Conservation (phyloP, 35 echinoderm and acorn worm genomes). For the Patiria miniata region DNA sequence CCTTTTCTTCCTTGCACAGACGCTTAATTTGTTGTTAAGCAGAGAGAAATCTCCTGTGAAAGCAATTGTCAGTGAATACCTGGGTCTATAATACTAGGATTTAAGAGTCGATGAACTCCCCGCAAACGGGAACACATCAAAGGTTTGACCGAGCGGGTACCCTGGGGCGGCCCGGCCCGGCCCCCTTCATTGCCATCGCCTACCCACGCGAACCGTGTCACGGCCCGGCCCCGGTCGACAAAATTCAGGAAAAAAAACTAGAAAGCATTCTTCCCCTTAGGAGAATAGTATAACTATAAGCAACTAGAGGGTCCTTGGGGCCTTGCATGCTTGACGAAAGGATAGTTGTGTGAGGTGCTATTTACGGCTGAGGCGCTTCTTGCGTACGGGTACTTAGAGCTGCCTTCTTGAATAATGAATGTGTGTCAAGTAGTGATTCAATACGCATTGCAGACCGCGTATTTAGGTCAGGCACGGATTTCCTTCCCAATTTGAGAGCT, state of each 20-base stretch:
- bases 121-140: not conserved
- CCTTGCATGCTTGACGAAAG: too few relatives aligned
- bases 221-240: not conserved
- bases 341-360: not conserved
- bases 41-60: not conserved
- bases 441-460: not conserved
- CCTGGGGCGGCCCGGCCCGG: too few relatives aligned
- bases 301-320: too few relatives aligned
- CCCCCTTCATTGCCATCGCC: not conserved
- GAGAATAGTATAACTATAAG: too few relatives aligned
- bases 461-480: slow-evolving; percentile 14
- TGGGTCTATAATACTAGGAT: not conserved
- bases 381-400: too few relatives aligned
- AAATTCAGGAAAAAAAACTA: not conserved
- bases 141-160: not conserved
- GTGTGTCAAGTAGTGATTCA: slow-evolving; percentile 21
- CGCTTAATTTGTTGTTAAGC: not conserved
- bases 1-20: not conserved
- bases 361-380: too few relatives aligned
- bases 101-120: slow-evolving; percentile 25
- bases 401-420: slow-evolving; percentile 15
- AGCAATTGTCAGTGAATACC: not conserved
- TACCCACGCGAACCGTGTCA: slow-evolving; percentile 7
- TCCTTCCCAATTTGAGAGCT: not conserved
- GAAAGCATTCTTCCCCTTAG: too few relatives aligned